Evolutionary conservation across 2,113 vertebrate species (phyloP).

Genomic region (Poeciliopsis turrubarensis): DNA sequence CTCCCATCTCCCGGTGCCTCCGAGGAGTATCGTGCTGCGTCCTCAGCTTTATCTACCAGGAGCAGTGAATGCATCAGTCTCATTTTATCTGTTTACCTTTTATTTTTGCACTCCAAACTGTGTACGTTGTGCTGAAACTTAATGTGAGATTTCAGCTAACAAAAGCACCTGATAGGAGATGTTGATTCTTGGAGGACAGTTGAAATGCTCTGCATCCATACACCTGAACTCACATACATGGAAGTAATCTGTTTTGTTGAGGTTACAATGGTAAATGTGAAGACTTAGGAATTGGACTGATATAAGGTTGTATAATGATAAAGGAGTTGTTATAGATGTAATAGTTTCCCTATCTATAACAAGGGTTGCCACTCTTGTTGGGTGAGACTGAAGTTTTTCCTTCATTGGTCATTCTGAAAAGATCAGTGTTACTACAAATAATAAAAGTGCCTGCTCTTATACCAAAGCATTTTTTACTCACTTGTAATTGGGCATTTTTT

Average conservation of each 20-base stretch:
- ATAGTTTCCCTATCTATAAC: neutral
- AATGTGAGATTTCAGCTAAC: slow-evolving; percentile 38
- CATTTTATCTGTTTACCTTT: slow-evolving; percentile 39
- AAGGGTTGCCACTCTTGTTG: neutral
- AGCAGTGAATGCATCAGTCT: slow-evolving; percentile 46
- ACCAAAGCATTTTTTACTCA: neutral
- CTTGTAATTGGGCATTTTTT: neutral
- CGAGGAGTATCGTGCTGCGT: slow-evolving; percentile 46
- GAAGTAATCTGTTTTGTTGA: slow-evolving; percentile 56
- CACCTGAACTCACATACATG: slow-evolving; percentile 16
- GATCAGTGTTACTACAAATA: neutral
- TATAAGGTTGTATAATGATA: neutral
- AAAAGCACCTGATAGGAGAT: slow-evolving; percentile 43
- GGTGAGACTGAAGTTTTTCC: neutral
- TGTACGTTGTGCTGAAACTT: slow-evolving; percentile 34
- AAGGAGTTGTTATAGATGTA: neutral
- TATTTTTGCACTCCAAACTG: slow-evolving; percentile 41
- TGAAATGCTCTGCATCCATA: slow-evolving; percentile 33
- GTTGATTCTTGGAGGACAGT: slow-evolving; percentile 44
- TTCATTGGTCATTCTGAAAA: neutral
- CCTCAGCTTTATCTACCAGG: slow-evolving; percentile 51
- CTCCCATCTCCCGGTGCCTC: slow-evolving; percentile 53
- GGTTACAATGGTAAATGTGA: slow-evolving; percentile 41
- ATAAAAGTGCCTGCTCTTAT: neutral
- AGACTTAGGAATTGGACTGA: slow-evolving; percentile 45